Base-by-base conservation (phyloP, 2,797 vertebrate genomes). In the Picus viridis region DNA sequence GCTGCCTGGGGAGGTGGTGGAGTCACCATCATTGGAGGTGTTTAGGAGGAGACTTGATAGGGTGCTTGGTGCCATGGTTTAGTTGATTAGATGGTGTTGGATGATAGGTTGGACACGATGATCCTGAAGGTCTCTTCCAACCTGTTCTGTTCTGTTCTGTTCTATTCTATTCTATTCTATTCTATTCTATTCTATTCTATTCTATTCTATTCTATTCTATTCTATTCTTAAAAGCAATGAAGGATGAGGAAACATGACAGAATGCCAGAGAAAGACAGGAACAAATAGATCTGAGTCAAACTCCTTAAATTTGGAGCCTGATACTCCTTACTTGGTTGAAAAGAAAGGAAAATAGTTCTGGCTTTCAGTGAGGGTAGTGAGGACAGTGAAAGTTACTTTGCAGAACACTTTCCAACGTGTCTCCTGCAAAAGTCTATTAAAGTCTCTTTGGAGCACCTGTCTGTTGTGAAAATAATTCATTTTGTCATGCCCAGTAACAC, bases 391-490 rank as follows among this genome's bases (percentile, higher is more conserved):
- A 75, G 84, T 90, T 94, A 73, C 61, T 83, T 79, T 76, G 58
- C 7, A 62, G 62, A 93, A 53, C 10, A 19, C 22, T 92, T 94
- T 86, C 34, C 78, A 73, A 47, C 93, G 94, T 74, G 58, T 4
- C 88, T 90, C 47, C 64, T 89, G 70, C 80, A 81, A 23, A 87
- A 93, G 57, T 94, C 85, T 69, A 17, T 92, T 83, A 65, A 93
- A 92, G 84, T 92, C 92, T 90, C 90, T 83, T 93, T 89, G 81
- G 97, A 95, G 53, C 65, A 95, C 95, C 83, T 96, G 93, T 96
- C 96, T 86, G 56, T 72, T 58, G 58, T 79, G 80, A 94, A 92
- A 92, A 93, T 93, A 96, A 97, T 97, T 97, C 77, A 86, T 96
- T 92, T 92, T 97, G 97, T 94, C 92, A 78, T 95, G 59, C 65